Evolutionary conservation across 2,888 invertebrate genomes (phyloP).

Genomic region (Pseudolycoriella hygida): DNA sequence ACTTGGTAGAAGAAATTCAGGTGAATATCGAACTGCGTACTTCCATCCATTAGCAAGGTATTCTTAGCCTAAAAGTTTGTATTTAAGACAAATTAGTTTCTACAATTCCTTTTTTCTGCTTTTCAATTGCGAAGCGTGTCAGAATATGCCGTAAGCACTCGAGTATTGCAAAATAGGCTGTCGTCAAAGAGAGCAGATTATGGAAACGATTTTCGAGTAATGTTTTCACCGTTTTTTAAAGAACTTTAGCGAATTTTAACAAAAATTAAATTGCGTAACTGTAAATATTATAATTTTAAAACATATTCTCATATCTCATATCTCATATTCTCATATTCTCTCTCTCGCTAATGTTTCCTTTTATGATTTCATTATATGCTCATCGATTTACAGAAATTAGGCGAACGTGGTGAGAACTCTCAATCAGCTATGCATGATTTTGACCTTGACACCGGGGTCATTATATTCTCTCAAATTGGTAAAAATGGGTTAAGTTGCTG

Average conservation of each 20-base stretch:
- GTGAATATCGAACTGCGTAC: slow-evolving; percentile 43
- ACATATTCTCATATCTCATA: too few species aligned
- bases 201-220: slow-evolving; percentile 35
- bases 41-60: slow-evolving; percentile 68
- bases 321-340: too few species aligned
- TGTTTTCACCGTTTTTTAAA: too few species aligned
- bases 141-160: slow-evolving; percentile 52
- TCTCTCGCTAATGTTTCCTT: too few species aligned
- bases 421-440: slow-evolving; percentile 54
- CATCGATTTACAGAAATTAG: slow-evolving; percentile 31
- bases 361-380: too few species aligned
- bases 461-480: slow-evolving; percentile 54
- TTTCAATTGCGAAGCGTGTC: too few species aligned
- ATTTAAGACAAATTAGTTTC: too few species aligned
- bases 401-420: slow-evolving; percentile 41
- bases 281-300: too few species aligned
- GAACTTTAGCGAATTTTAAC: too few species aligned
- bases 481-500: slow-evolving; percentile 58
- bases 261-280: too few species aligned
- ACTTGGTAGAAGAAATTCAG: slow-evolving; percentile 31
- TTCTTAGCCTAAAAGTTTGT: too few species aligned
- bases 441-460: slow-evolving; percentile 38
- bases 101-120: too few species aligned
- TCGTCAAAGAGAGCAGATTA: slow-evolving; percentile 34
- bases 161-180: slow-evolving; percentile 36